Evolutionary conservation across 1,140 invertebrate genomes (phyloP).

Genomic region (Trinorchestia longiramus): DNA sequence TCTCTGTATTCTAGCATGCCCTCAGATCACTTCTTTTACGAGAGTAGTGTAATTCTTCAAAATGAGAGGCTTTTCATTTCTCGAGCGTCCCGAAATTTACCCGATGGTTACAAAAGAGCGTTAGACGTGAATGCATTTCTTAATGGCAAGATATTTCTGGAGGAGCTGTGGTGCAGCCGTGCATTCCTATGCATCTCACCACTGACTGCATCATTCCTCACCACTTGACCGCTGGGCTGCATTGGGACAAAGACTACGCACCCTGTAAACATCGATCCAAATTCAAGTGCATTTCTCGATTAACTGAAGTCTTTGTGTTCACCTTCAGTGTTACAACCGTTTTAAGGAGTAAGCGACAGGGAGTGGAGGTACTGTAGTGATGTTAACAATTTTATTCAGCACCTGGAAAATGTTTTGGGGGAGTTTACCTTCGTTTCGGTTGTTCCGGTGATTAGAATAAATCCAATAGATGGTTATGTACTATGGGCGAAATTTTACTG

Average conservation of each 20-base stretch:
- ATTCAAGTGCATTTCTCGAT: not conserved
- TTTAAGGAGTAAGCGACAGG: not conserved
- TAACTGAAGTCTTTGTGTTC: not conserved
- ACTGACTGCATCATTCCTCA: not conserved
- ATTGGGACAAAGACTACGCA: not conserved
- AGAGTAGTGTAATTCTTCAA: not conserved
- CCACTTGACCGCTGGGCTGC: too few relatives aligned
- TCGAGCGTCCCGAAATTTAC: not conserved
- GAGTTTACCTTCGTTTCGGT: not conserved
- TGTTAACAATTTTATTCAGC: not conserved
- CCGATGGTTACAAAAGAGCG: not conserved
- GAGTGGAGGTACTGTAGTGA: not conserved
- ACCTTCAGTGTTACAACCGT: not conserved
- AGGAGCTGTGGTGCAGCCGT: not conserved
- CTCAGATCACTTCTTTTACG: not conserved
- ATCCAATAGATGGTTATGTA: too few relatives aligned
- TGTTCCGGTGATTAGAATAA: too few relatives aligned
- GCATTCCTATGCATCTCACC: not conserved
- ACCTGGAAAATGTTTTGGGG: not conserved
- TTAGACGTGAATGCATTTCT: not conserved
- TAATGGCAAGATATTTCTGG: not conserved
- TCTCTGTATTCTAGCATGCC: not conserved
- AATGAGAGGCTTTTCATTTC: not conserved
- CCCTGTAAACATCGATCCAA: not conserved
- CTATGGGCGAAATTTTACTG: too few relatives aligned